A percentile compares a stretch with the other conserved stretches of the same genome.
These are phyloP conservation scores for Aproaerema taeniolella DNA, from an alignment of 2,888 invertebrate genomes.

Conservation along the genomic window DNA sequence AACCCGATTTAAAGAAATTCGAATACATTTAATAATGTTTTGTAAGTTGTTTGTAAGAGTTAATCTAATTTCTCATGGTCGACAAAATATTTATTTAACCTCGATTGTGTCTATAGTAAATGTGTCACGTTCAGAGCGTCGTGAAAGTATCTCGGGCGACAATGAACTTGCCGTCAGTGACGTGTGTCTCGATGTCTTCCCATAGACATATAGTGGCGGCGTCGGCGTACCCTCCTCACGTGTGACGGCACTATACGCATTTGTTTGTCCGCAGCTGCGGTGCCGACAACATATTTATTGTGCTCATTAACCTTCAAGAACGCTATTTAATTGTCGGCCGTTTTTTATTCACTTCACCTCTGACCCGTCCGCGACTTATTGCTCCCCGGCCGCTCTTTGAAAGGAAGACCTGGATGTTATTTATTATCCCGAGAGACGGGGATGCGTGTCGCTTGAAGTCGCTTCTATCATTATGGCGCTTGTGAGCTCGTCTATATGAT, in stretches of 20 bases:
- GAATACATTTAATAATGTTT: no score
- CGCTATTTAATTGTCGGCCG: constrained; percentile 77
- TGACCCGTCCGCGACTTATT: constrained; percentile 74
- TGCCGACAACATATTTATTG: constrained; percentile 78
- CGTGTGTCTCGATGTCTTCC: constrained; percentile 27
- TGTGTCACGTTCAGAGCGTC: constrained; percentile 46
- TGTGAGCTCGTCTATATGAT: constrained; percentile 64
- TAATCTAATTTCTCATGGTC: constrained; percentile 31
- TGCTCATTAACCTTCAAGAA: constrained; percentile 78
- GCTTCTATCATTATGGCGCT: constrained; percentile 72
- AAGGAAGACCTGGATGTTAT: constrained; percentile 73
- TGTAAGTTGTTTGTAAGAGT: constrained; percentile 25
- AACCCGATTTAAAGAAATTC: constrained; percentile 33
- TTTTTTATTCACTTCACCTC: constrained; percentile 77
- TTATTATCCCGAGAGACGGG: constrained; percentile 63
- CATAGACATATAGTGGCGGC: constrained; percentile 34
- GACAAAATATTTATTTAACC: constrained; percentile 42
- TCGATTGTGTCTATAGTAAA: constrained; percentile 39
- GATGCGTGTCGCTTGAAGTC: constrained; percentile 70
- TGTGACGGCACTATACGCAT: constrained; percentile 65
- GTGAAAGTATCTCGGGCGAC: constrained; percentile 45
- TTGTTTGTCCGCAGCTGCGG: constrained; percentile 74
- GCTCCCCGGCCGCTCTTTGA: constrained; percentile 72
- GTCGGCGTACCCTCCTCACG: constrained; percentile 65
- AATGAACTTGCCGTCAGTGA: constrained; percentile 61